A percentile compares a stretch with the other conserved stretches of the same genome.
These are phyloP conservation scores for Dioctria linearis DNA, from an alignment of 2,888 invertebrate species.

Conservation along the genomic window DNA sequence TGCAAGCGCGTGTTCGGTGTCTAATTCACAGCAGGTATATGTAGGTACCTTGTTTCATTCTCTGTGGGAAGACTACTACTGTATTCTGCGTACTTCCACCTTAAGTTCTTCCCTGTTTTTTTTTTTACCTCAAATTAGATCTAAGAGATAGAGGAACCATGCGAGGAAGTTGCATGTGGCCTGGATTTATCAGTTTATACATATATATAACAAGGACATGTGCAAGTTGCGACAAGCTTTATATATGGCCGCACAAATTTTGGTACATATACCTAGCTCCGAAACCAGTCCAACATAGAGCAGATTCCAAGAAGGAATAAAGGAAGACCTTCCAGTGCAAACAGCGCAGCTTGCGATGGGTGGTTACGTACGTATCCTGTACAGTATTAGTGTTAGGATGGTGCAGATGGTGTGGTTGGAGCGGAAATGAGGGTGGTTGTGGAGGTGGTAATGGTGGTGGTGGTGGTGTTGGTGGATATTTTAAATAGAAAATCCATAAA, in stretches of 20 bases:
- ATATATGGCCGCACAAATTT: constrained; percentile 31
- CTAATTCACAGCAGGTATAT: constrained; percentile 24
- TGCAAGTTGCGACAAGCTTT: constrained; percentile 35
- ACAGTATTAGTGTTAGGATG: no score
- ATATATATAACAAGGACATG: not conserved
- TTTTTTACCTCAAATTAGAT: not conserved
- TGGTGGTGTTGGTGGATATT: constrained; percentile 32
- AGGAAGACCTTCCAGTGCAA: constrained; percentile 35
- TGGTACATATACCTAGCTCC: constrained; percentile 11
- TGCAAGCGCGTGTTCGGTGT: constrained; percentile 30
- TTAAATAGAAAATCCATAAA: constrained; percentile 57
- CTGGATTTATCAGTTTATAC: constrained; percentile 46
- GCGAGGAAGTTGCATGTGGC: constrained; percentile 45
- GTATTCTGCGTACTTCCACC: not conserved
- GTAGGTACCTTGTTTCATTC: not conserved
- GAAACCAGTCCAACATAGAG: constrained; percentile 14
- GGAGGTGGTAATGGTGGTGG: not conserved
- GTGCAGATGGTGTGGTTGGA: no score
- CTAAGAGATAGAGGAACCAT: constrained; percentile 1
- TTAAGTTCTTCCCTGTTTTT: not conserved
- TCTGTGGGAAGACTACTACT: not conserved
- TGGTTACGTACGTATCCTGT: not conserved
- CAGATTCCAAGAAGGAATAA: not conserved
- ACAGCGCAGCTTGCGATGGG: not conserved
- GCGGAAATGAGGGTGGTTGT: no score